Conservation (phyloP, 2,113 vertebrate genomes). For the Brachypodius melanocephalos region DNA sequence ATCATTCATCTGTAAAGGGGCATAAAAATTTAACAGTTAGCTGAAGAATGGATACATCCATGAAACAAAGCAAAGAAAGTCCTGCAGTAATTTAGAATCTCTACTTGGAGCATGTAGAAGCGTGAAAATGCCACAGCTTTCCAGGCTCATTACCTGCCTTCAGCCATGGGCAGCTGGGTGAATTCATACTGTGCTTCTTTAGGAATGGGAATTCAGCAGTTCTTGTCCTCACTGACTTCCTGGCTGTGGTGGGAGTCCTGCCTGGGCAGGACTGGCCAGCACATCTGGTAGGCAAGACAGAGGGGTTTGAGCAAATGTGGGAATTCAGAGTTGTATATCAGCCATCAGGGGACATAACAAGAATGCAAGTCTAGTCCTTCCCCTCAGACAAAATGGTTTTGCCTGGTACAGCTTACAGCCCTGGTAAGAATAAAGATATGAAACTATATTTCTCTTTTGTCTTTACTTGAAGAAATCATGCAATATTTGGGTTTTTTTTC, state of each 20-base stretch:
- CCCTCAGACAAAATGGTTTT: background rate
- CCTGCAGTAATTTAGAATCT: background rate
- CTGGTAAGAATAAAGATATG: background rate
- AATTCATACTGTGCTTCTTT: background rate
- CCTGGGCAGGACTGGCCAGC: background rate
- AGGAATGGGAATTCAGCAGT: background rate
- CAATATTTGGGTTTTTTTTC: background rate
- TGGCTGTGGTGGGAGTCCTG: background rate
- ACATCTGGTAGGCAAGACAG: background rate
- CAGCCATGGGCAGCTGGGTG: background rate
- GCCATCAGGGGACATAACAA: background rate
- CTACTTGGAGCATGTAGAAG: background rate
- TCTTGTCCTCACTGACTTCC: background rate
- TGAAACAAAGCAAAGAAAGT: background rate
- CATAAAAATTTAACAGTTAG: constrained; percentile 28
- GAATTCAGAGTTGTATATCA: background rate
- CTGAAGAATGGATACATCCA: background rate
- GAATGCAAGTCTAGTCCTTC: background rate
- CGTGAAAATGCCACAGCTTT: background rate
- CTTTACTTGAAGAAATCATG: background rate
- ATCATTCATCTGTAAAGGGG: constrained; percentile 6
- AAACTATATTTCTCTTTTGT: background rate
- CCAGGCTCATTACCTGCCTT: background rate
- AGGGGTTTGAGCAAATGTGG: background rate
- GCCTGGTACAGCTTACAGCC: background rate